These are phyloP conservation scores for Bubo scandiacus DNA, from an alignment of 2,113 vertebrate genomes.

Conservation along the genomic window DNA sequence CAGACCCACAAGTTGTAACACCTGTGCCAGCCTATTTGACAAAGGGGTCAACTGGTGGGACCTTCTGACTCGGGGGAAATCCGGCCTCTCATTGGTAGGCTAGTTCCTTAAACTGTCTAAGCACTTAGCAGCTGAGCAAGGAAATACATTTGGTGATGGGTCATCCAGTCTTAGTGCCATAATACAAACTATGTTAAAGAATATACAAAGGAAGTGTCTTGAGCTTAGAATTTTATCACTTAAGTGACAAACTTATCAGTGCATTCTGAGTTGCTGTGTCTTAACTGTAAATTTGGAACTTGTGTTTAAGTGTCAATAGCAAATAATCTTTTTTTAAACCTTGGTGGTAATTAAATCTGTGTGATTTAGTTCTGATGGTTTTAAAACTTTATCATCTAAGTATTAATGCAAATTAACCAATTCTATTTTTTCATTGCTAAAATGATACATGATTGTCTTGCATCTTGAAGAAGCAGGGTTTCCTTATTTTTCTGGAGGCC, in stretches of 20 bases:
- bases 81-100: fast-evolving
- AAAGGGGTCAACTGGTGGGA: neutral
- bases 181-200: neutral
- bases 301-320: neutral
- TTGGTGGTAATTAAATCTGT: neutral
- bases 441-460: neutral
- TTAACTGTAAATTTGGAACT: neutral
- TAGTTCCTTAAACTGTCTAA: neutral
- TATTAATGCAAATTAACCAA: neutral
- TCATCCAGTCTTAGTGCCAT: neutral
- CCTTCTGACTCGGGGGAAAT: neutral
- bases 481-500: neutral
- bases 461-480: neutral
- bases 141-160: neutral
- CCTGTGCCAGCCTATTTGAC: neutral
- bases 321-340: neutral
- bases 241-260: neutral
- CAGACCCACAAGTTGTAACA: neutral
- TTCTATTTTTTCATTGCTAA: neutral
- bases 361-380: neutral
- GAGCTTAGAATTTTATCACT: neutral
- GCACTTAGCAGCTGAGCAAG: neutral
- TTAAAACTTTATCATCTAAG: neutral
- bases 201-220: neutral
- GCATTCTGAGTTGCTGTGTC: neutral